Evolutionary conservation across 2,888 invertebrate genomes (phyloP).

Genomic region (Polylopha cassiicola): DNA sequence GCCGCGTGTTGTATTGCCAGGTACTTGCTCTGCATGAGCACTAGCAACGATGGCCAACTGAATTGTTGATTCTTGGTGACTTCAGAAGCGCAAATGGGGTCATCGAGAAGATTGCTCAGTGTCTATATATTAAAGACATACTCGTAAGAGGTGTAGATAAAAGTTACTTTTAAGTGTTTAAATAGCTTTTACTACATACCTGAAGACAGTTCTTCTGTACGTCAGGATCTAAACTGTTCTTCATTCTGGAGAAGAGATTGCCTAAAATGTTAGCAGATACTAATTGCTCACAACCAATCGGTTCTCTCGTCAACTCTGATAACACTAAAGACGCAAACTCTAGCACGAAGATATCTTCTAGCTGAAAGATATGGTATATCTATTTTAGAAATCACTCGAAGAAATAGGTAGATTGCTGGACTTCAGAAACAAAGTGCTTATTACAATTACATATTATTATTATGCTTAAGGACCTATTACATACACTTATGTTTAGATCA

Average conservation of each 20-base stretch:
- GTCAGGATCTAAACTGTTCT: slow-evolving; percentile 73
- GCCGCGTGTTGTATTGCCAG: slow-evolving; percentile 71
- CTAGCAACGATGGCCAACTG: slow-evolving; percentile 63
- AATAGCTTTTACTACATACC: slow-evolving; percentile 38
- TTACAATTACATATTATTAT: too few species aligned
- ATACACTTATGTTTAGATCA: too few species aligned
- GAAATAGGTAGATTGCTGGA: too few species aligned
- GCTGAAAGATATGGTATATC: slow-evolving; percentile 33
- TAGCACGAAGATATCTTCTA: slow-evolving; percentile 69
- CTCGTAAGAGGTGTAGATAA: background rate
- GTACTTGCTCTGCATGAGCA: slow-evolving; percentile 67
- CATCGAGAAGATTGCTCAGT: slow-evolving; percentile 69
- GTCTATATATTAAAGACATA: slow-evolving; percentile 37
- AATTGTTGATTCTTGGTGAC: slow-evolving; percentile 71
- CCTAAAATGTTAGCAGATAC: slow-evolving; percentile 62
- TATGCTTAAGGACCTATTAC: too few species aligned
- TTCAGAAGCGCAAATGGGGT: slow-evolving; percentile 61
- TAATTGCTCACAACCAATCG: slow-evolving; percentile 64
- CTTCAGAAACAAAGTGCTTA: too few species aligned
- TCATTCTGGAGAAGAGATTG: slow-evolving; percentile 66
- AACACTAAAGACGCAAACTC: slow-evolving; percentile 74
- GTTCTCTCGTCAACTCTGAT: slow-evolving; percentile 68
- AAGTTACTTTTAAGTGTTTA: background rate
- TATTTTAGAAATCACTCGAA: background rate
- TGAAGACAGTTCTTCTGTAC: slow-evolving; percentile 75